Conservation (phyloP, 2,888 invertebrate genomes). For the Polyommatus iphigenia region DNA sequence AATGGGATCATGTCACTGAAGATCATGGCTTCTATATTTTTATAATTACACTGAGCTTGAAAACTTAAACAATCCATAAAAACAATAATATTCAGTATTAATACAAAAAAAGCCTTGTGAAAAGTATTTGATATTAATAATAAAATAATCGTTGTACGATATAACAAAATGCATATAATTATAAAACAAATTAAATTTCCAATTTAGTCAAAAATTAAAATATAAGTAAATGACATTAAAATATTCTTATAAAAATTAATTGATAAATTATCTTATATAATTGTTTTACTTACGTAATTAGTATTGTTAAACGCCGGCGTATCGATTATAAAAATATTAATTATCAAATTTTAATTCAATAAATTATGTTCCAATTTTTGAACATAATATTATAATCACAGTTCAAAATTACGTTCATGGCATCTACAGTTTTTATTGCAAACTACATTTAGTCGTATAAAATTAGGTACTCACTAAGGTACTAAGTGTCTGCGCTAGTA, state of each 20-base stretch:
- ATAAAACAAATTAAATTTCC: conserved; percentile 38
- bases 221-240: conserved; percentile 41
- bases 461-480: conserved; percentile 51
- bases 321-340: conserved; percentile 23
- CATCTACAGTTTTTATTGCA: conserved; percentile 59
- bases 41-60: not conserved
- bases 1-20: not conserved
- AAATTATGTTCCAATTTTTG: conserved; percentile 58
- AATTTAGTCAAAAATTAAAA: conserved; percentile 37
- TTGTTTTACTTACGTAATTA: conserved; percentile 29
- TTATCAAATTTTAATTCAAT: conserved; percentile 45
- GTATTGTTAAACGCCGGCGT: conserved; percentile 13
- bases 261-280: conserved; percentile 38
- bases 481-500: conserved; percentile 26
- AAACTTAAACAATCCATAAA: not conserved
- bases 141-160: conserved; percentile 68
- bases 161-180: conserved; percentile 45
- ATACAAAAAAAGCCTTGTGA: conserved; percentile 35
- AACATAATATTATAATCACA: conserved; percentile 76
- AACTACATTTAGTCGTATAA: conserved; percentile 44
- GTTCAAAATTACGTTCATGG: conserved; percentile 76
- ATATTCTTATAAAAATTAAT: conserved; percentile 38
- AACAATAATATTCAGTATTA: not conserved
- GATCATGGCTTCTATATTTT: not conserved
- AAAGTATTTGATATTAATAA: conserved; percentile 37